Percentiles rank a stretch among this genome's conserved stretches.
phyloP scores from a whole-genome alignment of 2,113 vertebrate genomes.

The Hassar affinis region DNA sequence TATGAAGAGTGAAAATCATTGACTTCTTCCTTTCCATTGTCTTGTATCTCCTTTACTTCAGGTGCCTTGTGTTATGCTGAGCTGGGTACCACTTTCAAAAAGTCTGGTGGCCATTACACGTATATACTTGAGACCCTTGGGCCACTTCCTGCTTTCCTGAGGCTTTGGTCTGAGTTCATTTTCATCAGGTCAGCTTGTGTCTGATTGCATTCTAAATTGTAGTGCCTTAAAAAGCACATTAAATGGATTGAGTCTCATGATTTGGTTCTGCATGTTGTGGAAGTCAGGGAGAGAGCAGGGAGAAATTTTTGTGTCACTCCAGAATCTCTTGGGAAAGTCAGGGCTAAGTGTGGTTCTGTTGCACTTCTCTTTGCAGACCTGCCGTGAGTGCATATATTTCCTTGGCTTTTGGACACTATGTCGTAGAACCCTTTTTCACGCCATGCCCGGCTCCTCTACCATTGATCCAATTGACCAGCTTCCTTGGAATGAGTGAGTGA shows the following conservation, averaged over 20 bases:
- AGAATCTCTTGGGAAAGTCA: too few species aligned
- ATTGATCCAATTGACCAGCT: slow-evolving; percentile 76
- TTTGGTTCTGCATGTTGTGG: neutral
- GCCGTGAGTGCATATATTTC: slow-evolving; percentile 78
- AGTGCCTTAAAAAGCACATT: neutral
- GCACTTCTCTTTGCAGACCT: slow-evolving; percentile 69
- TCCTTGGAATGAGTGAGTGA: slow-evolving; percentile 83
- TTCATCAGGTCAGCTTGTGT: slow-evolving; percentile 75
- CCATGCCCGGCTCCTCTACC: slow-evolving; percentile 76
- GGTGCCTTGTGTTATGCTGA: slow-evolving; percentile 87
- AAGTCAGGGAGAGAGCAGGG: neutral
- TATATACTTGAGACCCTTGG: slow-evolving; percentile 85
- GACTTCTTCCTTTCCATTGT: neutral
- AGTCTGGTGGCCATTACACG: slow-evolving; percentile 86
- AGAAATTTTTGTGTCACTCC: too few species aligned
- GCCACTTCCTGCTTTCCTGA: slow-evolving; percentile 81
- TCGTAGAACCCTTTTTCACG: slow-evolving; percentile 80
- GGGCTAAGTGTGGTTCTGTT: neutral
- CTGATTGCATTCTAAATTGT: neutral
- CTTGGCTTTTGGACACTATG: slow-evolving; percentile 83
- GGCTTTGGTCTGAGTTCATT: slow-evolving; percentile 83
- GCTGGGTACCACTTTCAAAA: slow-evolving; percentile 83
- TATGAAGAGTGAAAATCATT: neutral
- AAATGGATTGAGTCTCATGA: neutral
- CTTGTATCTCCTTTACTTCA: slow-evolving; percentile 47